Evolutionary conservation across 1,140 invertebrate species (phyloP).

Genomic region (Bombus terrestris): DNA sequence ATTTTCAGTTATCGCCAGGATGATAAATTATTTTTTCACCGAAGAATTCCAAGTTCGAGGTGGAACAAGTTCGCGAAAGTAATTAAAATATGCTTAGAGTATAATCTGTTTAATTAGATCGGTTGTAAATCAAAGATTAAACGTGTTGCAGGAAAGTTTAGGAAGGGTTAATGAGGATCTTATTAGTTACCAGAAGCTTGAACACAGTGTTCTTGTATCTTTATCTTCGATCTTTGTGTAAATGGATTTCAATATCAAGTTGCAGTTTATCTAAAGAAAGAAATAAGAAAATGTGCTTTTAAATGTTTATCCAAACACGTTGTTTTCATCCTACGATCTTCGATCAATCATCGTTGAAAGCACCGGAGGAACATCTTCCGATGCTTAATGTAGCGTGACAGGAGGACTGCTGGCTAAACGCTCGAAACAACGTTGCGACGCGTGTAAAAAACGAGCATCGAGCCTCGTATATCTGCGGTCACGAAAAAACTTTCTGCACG

Average conservation of each 20-base stretch:
- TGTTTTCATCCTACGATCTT: not conserved
- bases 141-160: not conserved
- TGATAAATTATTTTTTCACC: not conserved
- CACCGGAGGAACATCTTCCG: not conserved
- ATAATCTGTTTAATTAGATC: not conserved
- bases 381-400: constrained; percentile 38
- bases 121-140: not conserved
- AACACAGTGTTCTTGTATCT: not conserved
- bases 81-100: not conserved
- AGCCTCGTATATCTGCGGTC: constrained; percentile 35
- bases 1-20: not conserved
- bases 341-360: not conserved
- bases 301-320: not conserved
- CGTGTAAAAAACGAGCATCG: constrained; percentile 32
- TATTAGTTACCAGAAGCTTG: not conserved
- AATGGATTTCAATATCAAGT: no score
- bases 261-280: not conserved
- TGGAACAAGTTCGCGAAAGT: not conserved
- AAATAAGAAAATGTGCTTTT: no score
- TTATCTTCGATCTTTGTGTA: not conserved
- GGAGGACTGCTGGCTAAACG: constrained; percentile 26
- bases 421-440: constrained; percentile 15
- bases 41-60: not conserved
- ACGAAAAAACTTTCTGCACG: constrained; percentile 26
- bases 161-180: constrained; percentile 15